A percentile compares a stretch with the other conserved stretches of the same genome.
Evolutionary conservation across 2,113 vertebrate genomes (phyloP).

Genomic region (Melanostigma gelatinosum): DNA sequence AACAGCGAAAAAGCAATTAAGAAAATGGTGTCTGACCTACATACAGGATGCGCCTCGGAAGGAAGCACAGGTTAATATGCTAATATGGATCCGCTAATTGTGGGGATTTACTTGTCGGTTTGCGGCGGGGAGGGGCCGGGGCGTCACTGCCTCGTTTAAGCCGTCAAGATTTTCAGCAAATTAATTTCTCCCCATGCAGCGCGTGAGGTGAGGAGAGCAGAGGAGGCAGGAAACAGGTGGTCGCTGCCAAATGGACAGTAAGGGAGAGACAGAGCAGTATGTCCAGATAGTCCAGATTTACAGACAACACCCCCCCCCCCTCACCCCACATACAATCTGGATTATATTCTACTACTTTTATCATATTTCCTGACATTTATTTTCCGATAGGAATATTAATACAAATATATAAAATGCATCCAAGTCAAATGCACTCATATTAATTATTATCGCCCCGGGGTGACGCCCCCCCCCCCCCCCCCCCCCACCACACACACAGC

Average conservation of each 20-base stretch:
- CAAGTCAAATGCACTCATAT: slow-evolving; percentile 51
- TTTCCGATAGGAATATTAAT: slow-evolving; percentile 3
- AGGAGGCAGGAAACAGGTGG: slow-evolving; percentile 78
- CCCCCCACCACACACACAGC: background rate
- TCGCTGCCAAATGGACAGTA: slow-evolving; percentile 54
- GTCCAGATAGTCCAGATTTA: slow-evolving; percentile 2
- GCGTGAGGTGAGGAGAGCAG: slow-evolving; percentile 74
- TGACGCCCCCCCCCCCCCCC: slow-evolving; percentile 21
- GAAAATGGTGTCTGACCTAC: slow-evolving; percentile 83
- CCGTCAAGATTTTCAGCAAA: slow-evolving; percentile 79
- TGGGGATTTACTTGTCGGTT: slow-evolving; percentile 77
- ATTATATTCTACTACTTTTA: background rate
- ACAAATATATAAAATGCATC: slow-evolving; percentile 32
- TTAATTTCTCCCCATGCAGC: slow-evolving; percentile 76
- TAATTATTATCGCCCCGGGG: slow-evolving; percentile 61
- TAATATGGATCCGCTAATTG: slow-evolving; percentile 85
- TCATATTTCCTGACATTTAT: background rate
- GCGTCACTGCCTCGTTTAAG: slow-evolving; percentile 71
- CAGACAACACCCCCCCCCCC: background rate
- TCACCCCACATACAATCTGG: background rate
- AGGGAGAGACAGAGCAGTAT: background rate
- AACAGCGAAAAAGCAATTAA: slow-evolving; percentile 79
- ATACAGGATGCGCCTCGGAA: slow-evolving; percentile 75
- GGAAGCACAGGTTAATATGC: slow-evolving; percentile 83
- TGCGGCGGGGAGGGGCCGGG: slow-evolving; percentile 36